Base-by-base conservation (phyloP, 2,113 vertebrate species). In the Pavo muticus region DNA sequence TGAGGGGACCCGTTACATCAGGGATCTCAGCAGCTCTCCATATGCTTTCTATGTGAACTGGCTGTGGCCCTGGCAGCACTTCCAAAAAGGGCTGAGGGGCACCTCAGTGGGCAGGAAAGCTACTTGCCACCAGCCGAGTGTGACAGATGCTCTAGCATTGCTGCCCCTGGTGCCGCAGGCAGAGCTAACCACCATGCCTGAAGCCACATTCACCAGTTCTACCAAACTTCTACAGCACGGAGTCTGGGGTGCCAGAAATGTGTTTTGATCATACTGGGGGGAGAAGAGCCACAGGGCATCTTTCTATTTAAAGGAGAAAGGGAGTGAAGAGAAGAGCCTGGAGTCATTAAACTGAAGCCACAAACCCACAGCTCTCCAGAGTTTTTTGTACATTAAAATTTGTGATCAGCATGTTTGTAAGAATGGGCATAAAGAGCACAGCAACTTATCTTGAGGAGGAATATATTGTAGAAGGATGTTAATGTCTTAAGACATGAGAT, bases 1-100 rank as follows among this genome's bases (percentile, higher is more conserved):
- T 1, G 32, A 47, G 10, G 21, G 57, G 23, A 23, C 14, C 7
- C 0, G 0, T 23, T 47, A 9, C 19, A 20, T 13, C 60, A 10
- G 20, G 23, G 57, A 63, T 27, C 14, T 71, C 63, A 60, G 63
- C 47, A 45, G 60, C 32, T 84, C 20, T 56, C 37, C 67, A 23
- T 27, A 21, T 24, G 32, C 12, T 84, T 17, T 60, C 42, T 67
- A 23, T 18, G 32, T 18, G 35, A 9, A 11, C 68, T 29, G 18
- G 48, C 56, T 16, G 18, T 0, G 0, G 15, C 32, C 24, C 14
- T 4, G 7, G 19, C 23, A 25, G 29, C 32, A 10, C 17, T 44
- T 17, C 63, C n/a, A 1, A 4, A 48, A 47, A 29, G 29, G 16
- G 4, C 32, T 23, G 47, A 87, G 17, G 52, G 25, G 24, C 57